phyloP scores from a whole-genome alignment of 1,140 invertebrate genomes.

The Drosophila simulans region DNA sequence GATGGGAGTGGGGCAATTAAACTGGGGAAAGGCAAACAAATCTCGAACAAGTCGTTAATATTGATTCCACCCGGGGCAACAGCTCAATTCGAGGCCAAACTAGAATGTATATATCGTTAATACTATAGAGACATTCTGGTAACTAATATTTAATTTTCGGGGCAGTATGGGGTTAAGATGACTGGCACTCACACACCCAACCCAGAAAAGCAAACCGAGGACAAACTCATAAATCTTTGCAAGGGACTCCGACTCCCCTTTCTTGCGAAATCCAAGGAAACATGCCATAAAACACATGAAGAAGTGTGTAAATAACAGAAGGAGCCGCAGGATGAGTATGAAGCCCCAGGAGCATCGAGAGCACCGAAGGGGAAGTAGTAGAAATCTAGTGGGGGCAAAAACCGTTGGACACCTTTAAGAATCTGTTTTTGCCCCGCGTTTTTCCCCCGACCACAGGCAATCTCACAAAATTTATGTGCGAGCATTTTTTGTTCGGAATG shows the following conservation, averaged over 20 bases:
- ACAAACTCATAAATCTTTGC: conserved; percentile 60
- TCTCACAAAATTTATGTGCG: conserved; percentile 53
- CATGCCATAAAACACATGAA: conserved; percentile 81
- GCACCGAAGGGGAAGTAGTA: conserved; percentile 27
- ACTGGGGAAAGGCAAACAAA: conserved; percentile 31
- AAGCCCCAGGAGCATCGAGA: conserved; percentile 7
- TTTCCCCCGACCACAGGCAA: conserved; percentile 22
- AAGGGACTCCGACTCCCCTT: conserved; percentile 18
- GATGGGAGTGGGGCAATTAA: conserved; percentile 21
- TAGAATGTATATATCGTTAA: conserved; percentile 27
- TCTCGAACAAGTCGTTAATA: conserved; percentile 65
- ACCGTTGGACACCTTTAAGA: conserved; percentile 59
- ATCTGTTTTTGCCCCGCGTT: conserved; percentile 36
- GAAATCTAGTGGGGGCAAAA: conserved; percentile 28
- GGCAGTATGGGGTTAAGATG: conserved; percentile 61
- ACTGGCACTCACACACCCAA: conserved; percentile 17
- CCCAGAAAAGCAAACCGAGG: conserved; percentile 37
- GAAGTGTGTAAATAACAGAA: conserved; percentile 76
- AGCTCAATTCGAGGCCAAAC: conserved; percentile 36
- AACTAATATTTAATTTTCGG: conserved; percentile 55
- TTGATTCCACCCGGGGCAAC: conserved; percentile 50
- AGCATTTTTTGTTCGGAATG: conserved; percentile 57
- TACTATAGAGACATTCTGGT: conserved; percentile 63
- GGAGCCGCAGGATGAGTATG: conserved; percentile 25
- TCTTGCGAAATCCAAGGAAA: conserved; percentile 63